Evolutionary conservation across 2,888 invertebrate genomes (phyloP).

Genomic region (Marasmarcha lunaedactyla): DNA sequence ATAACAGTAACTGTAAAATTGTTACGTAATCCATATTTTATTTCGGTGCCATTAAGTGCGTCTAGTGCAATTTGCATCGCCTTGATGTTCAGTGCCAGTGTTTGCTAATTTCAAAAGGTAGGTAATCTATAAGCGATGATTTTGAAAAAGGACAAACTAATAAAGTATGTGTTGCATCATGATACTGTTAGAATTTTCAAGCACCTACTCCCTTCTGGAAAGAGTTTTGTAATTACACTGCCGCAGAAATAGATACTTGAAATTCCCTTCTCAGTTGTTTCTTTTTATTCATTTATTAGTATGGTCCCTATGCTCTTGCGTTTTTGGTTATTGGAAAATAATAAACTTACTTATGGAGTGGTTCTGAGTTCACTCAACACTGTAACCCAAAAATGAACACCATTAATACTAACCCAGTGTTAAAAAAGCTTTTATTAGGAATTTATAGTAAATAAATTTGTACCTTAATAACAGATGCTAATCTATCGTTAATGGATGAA

Average conservation of each 20-base stretch:
- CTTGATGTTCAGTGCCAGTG: conserved; percentile 36
- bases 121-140: conserved; percentile 51
- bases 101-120: conserved; percentile 27
- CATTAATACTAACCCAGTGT: background rate
- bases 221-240: too few species aligned
- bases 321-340: conserved; percentile 37
- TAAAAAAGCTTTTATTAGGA: conserved; percentile 2
- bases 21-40: too few species aligned
- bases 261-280: conserved; percentile 24
- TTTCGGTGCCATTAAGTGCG: conserved; percentile 4
- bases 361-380: conserved; percentile 64
- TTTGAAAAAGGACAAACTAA: conserved; percentile 41
- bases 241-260: conserved; percentile 28
- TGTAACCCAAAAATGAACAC: conserved; percentile 59
- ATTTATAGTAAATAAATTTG: too few species aligned
- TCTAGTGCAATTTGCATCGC: conserved; percentile 29
- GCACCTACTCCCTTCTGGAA: conserved; percentile 20
- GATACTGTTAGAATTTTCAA: conserved; percentile 32
- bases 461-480: too few species aligned
- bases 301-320: background rate
- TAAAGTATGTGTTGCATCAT: conserved; percentile 48
- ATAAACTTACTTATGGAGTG: conserved; percentile 59
- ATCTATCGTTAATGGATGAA: too few species aligned
- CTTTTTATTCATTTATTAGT: background rate
- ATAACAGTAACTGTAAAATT: too few species aligned